Conservation (phyloP, 2,888 invertebrate species). For the Drosophila algonquin region DNA sequence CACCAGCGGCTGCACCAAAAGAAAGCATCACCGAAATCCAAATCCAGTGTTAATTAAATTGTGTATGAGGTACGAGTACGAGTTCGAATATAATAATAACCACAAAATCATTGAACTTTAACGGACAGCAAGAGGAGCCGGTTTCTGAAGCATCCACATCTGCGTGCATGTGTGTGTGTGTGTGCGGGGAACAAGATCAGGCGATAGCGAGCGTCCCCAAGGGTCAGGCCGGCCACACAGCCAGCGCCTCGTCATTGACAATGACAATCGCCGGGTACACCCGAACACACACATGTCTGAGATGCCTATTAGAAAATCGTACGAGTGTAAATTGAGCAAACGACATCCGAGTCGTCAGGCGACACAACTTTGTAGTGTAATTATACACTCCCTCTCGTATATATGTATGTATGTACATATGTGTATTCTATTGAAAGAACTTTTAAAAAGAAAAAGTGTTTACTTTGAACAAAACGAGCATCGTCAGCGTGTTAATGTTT, state of each 20-base stretch:
- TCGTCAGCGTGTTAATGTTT: too few relatives aligned
- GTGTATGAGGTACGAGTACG: neutral
- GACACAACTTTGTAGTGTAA: slow-evolving; percentile 25
- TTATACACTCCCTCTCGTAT: neutral
- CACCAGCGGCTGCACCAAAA: slow-evolving; percentile 90
- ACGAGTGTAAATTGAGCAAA: slow-evolving; percentile 68
- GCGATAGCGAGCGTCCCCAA: slow-evolving; percentile 51
- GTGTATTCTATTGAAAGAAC: neutral
- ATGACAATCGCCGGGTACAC: slow-evolving; percentile 54
- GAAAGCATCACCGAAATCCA: neutral
- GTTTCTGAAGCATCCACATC: slow-evolving; percentile 11
- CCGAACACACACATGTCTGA: slow-evolving; percentile 24
- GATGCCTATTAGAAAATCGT: slow-evolving; percentile 63
- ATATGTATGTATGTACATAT: neutral
- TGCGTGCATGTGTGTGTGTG: neutral
- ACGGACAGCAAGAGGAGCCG: slow-evolving; percentile 14
- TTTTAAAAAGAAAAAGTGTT: slow-evolving; percentile 3
- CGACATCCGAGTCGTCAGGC: slow-evolving; percentile 31
- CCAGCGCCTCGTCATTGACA: slow-evolving; percentile 65
- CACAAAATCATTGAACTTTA: slow-evolving; percentile 42
- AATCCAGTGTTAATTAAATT: neutral
- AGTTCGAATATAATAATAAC: slow-evolving; percentile 2
- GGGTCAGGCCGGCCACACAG: slow-evolving; percentile 47
- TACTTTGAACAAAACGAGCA: neutral
- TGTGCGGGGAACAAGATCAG: slow-evolving; percentile 39